Base-by-base conservation (phyloP, 2,888 invertebrate genomes). In the Teinopalpus imperialis region DNA sequence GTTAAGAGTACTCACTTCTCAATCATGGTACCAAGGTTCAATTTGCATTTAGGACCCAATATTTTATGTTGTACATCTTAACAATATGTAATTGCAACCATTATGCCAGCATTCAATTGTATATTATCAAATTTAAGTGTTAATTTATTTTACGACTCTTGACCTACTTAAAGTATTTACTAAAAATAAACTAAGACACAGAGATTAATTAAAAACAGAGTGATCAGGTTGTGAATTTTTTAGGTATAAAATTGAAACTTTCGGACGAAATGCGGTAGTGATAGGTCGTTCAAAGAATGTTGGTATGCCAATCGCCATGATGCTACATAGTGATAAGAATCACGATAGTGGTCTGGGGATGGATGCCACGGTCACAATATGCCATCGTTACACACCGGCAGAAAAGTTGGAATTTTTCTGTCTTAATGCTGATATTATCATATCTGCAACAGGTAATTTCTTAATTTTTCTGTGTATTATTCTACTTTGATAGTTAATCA, bases 261-360 rank as follows among this genome's bases (percentile, higher is more conserved):
- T 93, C 64, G 97, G 97, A 1, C 95, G 95, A 61, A 96, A 95
- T 72, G 95, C 95, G 2, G 96, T 97, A 0, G 93, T 98, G 0
- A 93, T 96, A 54, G 97, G 97, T 1, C 90, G 97, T 41, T 97
- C 97, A 0, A 97, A 97, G 76, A 96, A 97, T 77, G 97, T 98
- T 12, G 96, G 97, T 0, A 91, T 97, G 86, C 97, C 98, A 0
- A 94, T 97, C 47, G 95, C 96, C 0, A 91, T 97, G 89, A 83
- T 97, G 61, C 78, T 98, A 37, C 95, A 95, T 69, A 92, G 95
- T 1, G 95, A 96, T 79, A 91, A 91, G 20, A 75, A 75, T 2
- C 91, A 92, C 66, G 93, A 94, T 68, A 93, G 91, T 30, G 81
- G 85, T 0, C 82, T 92, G 31, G 95, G 93, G 0, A 88, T 95